phyloP scores from a whole-genome alignment of 2,797 vertebrate species.

The Cercopithecus diana region DNA sequence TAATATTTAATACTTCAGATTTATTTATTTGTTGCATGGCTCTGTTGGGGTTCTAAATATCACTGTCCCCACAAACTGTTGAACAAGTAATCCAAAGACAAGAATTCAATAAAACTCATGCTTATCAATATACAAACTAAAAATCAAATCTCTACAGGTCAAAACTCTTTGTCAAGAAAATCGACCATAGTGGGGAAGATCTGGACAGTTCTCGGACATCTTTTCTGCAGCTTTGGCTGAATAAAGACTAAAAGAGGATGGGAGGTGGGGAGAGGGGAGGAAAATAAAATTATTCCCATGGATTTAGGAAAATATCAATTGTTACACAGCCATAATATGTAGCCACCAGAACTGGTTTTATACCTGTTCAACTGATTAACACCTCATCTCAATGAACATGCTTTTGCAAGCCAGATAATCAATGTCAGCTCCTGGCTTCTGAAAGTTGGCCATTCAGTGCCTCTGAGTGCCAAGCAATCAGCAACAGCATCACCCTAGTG shows the following conservation, averaged over 20 bases:
- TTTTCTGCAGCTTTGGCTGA: neutral
- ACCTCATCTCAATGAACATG: neutral
- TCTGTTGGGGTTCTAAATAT: neutral
- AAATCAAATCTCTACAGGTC: neutral
- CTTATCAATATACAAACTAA: too few relatives aligned
- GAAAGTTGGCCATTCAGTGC: neutral
- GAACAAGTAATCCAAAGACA: neutral
- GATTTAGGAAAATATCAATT: neutral
- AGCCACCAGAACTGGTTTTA: neutral
- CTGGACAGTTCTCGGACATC: neutral
- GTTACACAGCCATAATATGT: neutral
- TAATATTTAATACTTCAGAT: neutral
- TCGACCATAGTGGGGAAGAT: neutral
- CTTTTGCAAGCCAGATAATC: neutral
- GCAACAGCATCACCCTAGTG: neutral
- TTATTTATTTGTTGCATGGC: neutral
- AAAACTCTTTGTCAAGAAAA: neutral
- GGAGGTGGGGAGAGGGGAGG: neutral
- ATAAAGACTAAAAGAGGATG: neutral
- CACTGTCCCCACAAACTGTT: neutral
- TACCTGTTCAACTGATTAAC: neutral
- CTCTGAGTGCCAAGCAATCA: neutral
- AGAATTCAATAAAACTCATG: neutral
- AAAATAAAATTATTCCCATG: neutral
- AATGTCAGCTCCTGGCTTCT: neutral